Evolutionary conservation across 1,140 invertebrate genomes (phyloP).

Genomic region (Drosophila punjabiensis): DNA sequence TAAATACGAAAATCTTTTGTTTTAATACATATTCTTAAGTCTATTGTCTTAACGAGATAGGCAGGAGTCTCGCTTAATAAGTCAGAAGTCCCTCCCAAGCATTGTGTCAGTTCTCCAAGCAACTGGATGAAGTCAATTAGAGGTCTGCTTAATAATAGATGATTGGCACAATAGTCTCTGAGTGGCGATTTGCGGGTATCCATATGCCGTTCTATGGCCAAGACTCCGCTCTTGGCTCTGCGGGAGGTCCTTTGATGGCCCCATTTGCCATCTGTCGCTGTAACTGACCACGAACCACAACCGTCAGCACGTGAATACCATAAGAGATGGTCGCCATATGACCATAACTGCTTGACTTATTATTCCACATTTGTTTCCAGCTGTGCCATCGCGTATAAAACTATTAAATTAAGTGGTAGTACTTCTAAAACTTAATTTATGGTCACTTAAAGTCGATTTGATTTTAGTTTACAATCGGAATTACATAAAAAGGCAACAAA

Average conservation of each 20-base stretch:
- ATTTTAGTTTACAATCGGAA: background rate
- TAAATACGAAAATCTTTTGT: background rate
- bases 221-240: background rate
- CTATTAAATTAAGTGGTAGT: conserved; percentile 1
- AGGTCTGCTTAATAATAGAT: conserved; percentile 16
- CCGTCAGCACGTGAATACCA: conserved; percentile 28
- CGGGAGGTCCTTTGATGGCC: conserved; percentile 21
- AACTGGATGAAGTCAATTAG: conserved; percentile 9
- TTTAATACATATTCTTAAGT: background rate
- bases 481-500: background rate
- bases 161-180: conserved; percentile 4
- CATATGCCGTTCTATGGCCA: conserved; percentile 16
- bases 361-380: background rate
- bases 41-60: background rate
- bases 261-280: conserved; percentile 48
- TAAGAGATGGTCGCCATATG: background rate
- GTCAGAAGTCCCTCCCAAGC: background rate
- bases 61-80: background rate
- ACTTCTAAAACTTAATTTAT: background rate
- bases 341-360: conserved; percentile 1
- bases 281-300: conserved; percentile 13
- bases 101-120: too few species aligned
- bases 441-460: background rate
- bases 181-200: conserved; percentile 15
- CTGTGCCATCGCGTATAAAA: background rate